Percentiles rank a stretch among this genome's conserved stretches.
phyloP scores from a whole-genome alignment of 2,888 invertebrate species.

The Argyresthia goedartella region DNA sequence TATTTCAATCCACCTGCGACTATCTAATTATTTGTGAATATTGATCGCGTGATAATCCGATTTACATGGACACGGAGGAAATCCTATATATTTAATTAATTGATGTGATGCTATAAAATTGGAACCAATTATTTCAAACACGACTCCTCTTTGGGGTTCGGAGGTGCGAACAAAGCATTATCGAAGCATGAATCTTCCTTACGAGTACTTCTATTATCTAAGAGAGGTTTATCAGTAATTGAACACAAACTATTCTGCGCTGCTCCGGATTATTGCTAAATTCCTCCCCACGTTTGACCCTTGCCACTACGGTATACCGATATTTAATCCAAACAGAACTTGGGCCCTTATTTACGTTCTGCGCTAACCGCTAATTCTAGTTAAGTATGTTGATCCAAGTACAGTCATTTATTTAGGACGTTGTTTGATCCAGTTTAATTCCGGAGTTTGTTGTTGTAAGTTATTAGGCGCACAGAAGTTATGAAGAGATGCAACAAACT shows the following conservation, averaged over 20 bases:
- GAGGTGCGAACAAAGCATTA: conserved; percentile 22
- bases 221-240: conserved; percentile 46
- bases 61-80: neutral
- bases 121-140: neutral
- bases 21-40: neutral
- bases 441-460: conserved; percentile 3
- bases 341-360: conserved; percentile 32
- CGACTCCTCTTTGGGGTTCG: neutral
- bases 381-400: conserved; percentile 13
- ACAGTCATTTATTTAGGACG: conserved; percentile 9
- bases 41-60: neutral
- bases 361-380: conserved; percentile 25
- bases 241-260: conserved; percentile 45
- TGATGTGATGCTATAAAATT: too few species aligned
- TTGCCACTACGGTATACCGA: conserved; percentile 25
- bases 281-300: conserved; percentile 35
- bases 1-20: neutral
- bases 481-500: neutral
- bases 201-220: conserved; percentile 30
- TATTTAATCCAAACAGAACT: conserved; percentile 40
- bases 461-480: neutral
- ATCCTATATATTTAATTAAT: too few species aligned
- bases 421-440: conserved; percentile 13
- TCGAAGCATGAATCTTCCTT: conserved; percentile 33
- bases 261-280: conserved; percentile 38